A percentile compares a stretch with the other conserved stretches of the same genome.
These are phyloP conservation scores for Zaprionus inermis DNA, from an alignment of 1,140 invertebrate species.

Conservation along the genomic window DNA sequence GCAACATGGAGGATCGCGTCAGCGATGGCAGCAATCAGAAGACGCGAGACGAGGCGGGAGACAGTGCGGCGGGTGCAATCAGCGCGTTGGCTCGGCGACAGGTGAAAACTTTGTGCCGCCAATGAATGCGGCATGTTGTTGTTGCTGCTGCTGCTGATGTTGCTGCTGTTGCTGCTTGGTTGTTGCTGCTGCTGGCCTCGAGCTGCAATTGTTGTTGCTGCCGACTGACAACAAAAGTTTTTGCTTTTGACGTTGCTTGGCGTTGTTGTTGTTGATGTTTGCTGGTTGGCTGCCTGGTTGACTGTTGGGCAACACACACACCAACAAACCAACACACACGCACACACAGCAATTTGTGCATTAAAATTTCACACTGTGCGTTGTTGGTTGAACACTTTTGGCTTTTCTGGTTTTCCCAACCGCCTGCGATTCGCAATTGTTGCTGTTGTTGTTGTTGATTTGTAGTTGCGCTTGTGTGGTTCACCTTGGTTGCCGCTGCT, in stretches of 20 bases:
- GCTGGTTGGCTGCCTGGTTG: constrained; percentile 68
- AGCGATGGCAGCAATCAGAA: constrained; percentile 74
- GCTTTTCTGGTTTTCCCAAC: constrained; percentile 59
- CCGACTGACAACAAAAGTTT: constrained; percentile 73
- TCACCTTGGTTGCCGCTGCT: constrained; percentile 43
- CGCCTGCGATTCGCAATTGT: constrained; percentile 15
- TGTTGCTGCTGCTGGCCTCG: constrained; percentile 47
- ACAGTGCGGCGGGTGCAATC: constrained; percentile 66
- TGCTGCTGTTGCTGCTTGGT: constrained; percentile 20
- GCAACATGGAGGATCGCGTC: constrained; percentile 58
- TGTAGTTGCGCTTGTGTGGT: constrained; percentile 30
- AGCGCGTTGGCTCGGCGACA: constrained; percentile 70
- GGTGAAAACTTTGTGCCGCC: constrained; percentile 75
- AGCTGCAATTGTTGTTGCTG: constrained; percentile 50
- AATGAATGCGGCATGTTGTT: constrained; percentile 57
- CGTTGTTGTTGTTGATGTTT: constrained; percentile 51
- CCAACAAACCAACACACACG: constrained; percentile 35
- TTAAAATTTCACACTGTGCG: constrained; percentile 75
- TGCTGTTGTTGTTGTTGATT: constrained; percentile 42
- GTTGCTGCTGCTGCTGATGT: constrained; percentile 4
- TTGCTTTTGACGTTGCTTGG: constrained; percentile 43
- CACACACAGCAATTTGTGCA: constrained; percentile 66
- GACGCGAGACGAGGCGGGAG: background rate
- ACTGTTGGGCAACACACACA: constrained; percentile 42
- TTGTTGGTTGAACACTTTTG: constrained; percentile 70